phyloP scores from a whole-genome alignment of 2,113 vertebrate species.

The Stigmatopora nigra region DNA sequence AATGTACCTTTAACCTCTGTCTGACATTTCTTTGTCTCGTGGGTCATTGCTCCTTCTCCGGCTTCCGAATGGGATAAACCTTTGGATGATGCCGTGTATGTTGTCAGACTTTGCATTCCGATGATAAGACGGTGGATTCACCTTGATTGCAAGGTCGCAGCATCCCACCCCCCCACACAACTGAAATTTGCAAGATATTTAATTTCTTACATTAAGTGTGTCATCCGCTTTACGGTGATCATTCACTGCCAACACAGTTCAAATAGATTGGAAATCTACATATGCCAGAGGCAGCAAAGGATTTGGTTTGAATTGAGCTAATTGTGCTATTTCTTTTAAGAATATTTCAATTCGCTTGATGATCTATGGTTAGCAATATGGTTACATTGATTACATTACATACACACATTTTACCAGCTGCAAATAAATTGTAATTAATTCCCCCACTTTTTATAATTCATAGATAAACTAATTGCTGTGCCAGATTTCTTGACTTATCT shows the following conservation, averaged over 20 bases:
- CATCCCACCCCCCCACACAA: neutral
- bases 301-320: too few species aligned
- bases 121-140: slow-evolving; percentile 28
- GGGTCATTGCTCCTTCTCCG: slow-evolving; percentile 9
- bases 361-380: too few species aligned
- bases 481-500: slow-evolving; percentile 8
- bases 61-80: slow-evolving; percentile 26
- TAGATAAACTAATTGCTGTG: neutral
- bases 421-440: neutral
- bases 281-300: too few species aligned
- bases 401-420: neutral
- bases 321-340: too few species aligned
- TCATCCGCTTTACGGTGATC: too few species aligned
- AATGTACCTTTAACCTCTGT: slow-evolving; percentile 29
- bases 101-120: neutral
- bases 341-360: too few species aligned
- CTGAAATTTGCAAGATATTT: neutral
- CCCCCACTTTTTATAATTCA: neutral
- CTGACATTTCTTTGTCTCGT: slow-evolving; percentile 13
- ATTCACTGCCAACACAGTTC: too few species aligned
- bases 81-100: slow-evolving; percentile 18
- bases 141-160: slow-evolving; percentile 8
- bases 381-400: too few species aligned
- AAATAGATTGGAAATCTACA: too few species aligned
- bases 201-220: neutral